A percentile compares a stretch with the other conserved stretches of the same genome.
Evolutionary conservation across 2,797 vertebrate genomes (phyloP).

Genomic region (Xenopus petersii): DNA sequence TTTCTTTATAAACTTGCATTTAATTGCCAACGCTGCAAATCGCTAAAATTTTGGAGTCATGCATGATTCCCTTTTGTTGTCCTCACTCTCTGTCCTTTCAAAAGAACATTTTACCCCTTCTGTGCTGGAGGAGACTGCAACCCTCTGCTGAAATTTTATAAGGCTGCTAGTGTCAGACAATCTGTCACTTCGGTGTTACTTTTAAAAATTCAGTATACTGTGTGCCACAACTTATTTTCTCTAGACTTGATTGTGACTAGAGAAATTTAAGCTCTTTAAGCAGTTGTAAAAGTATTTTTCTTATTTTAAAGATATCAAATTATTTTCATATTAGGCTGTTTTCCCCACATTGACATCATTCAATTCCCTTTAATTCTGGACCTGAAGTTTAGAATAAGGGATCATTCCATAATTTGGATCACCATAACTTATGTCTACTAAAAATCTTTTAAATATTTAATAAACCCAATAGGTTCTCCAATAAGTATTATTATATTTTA

Average conservation of each 20-base stretch:
- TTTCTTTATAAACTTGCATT: slow-evolving; percentile 24
- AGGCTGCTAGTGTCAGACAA: slow-evolving; percentile 39
- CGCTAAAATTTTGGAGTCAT: slow-evolving; percentile 4
- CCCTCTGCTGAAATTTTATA: slow-evolving; percentile 13
- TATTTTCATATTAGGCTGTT: too few species aligned
- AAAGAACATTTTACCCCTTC: slow-evolving; percentile 31
- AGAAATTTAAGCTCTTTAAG: neutral
- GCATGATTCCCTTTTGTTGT: slow-evolving; percentile 42
- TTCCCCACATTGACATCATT: too few species aligned
- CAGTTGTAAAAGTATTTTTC: too few species aligned
- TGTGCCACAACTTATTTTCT: slow-evolving; percentile 12
- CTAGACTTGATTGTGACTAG: slow-evolving; percentile 28
- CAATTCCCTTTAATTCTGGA: too few species aligned
- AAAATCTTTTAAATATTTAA: too few species aligned
- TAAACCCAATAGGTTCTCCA: too few species aligned
- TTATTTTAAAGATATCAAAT: too few species aligned
- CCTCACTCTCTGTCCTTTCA: slow-evolving; percentile 20
- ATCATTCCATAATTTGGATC: too few species aligned
- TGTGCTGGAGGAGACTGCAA: slow-evolving; percentile 32
- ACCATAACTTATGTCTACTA: too few species aligned
- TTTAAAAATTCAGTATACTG: slow-evolving; percentile 16
- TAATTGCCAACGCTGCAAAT: slow-evolving; percentile 37
- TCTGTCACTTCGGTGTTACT: slow-evolving; percentile 40
- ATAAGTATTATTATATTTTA: too few species aligned
- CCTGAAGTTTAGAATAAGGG: too few species aligned